Evolutionary conservation across 2,113 vertebrate genomes (phyloP).

Genomic region (Xenus cinereus): DNA sequence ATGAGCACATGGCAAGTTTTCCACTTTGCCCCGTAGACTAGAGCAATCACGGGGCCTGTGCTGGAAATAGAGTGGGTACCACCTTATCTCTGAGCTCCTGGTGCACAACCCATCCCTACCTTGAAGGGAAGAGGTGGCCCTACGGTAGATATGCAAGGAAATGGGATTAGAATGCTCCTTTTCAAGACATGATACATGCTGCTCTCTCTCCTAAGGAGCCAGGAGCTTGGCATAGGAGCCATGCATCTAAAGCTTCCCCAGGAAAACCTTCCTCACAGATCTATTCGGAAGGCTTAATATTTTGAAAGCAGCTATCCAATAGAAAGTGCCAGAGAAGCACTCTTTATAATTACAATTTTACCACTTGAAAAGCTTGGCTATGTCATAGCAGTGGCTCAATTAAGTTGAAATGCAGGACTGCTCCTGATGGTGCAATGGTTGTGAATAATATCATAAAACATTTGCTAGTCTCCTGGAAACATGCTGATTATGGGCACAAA

Average conservation of each 20-base stretch:
- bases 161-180: not conserved
- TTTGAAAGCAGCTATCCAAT: not conserved
- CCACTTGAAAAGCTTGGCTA: not conserved
- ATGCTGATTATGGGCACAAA: not conserved
- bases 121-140: not conserved
- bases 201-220: not conserved
- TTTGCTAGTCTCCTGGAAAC: slow-evolving; percentile 20
- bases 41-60: not conserved
- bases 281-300: not conserved
- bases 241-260: not conserved
- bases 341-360: slow-evolving; percentile 12
- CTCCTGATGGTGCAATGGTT: not conserved
- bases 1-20: not conserved
- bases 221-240: not conserved
- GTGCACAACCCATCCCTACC: not conserved
- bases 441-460: slow-evolving; percentile 8
- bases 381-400: slow-evolving; percentile 10
- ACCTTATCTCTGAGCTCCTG: not conserved
- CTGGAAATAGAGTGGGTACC: not conserved
- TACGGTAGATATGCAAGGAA: rapidly evolving
- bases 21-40: not conserved
- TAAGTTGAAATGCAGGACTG: slow-evolving; percentile 31
- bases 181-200: not conserved
- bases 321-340: not conserved
- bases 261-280: not conserved